A percentile compares a stretch with the other conserved stretches of the same genome.
phyloP scores from a whole-genome alignment of 2,113 vertebrate species.

The Motacilla tschutschensis region DNA sequence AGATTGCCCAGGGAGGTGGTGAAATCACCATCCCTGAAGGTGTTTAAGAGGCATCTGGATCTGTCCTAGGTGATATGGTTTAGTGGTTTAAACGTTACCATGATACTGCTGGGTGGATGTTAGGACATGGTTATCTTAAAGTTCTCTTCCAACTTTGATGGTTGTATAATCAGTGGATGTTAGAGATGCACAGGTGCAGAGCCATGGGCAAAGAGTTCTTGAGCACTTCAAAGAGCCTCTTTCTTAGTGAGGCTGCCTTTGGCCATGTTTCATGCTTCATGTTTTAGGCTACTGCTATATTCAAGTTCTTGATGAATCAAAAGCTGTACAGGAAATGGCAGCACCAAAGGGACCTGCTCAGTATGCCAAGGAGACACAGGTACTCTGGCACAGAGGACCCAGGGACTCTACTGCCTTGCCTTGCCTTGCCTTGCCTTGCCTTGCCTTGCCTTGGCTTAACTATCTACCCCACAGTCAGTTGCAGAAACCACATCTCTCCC shows the following conservation, averaged over 20 bases:
- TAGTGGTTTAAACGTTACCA: background rate
- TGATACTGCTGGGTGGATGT: background rate
- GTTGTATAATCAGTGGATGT: background rate
- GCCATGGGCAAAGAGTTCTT: accelerated
- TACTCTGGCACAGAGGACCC: background rate
- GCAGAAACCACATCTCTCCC: background rate
- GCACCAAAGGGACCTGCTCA: background rate
- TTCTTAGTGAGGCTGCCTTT: background rate
- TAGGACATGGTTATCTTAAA: background rate
- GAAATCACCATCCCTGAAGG: background rate
- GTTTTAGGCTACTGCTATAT: background rate
- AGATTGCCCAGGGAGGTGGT: background rate
- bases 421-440: background rate
- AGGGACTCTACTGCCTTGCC: background rate
- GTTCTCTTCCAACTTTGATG: background rate
- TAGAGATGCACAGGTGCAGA: background rate
- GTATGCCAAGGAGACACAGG: background rate
- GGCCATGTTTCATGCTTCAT: background rate
- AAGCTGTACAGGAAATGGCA: background rate
- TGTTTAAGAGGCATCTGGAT: background rate
- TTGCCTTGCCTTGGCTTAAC: background rate
- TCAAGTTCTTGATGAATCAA: background rate
- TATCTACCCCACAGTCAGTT: background rate
- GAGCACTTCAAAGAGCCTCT: background rate
- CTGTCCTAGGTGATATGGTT: background rate